Evolutionary conservation across 1,140 invertebrate genomes (phyloP).

Genomic region (Brachionus calyciflorus): DNA sequence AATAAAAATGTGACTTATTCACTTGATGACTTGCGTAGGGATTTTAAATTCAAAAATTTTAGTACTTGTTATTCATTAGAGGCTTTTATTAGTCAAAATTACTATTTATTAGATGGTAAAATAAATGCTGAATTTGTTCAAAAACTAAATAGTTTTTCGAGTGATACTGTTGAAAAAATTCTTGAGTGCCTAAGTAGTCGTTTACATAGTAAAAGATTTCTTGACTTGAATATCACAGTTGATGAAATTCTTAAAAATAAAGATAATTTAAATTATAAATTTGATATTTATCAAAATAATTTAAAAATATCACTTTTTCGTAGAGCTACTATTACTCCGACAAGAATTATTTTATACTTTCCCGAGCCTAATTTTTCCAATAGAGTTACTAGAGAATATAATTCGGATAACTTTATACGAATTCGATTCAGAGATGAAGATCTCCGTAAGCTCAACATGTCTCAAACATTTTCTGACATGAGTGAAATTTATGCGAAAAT

Average conservation of each 20-base stretch:
- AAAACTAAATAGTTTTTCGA: neutral
- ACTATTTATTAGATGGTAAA: neutral
- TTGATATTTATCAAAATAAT: neutral
- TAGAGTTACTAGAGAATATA: neutral
- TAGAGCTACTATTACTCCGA: neutral
- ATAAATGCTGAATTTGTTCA: neutral
- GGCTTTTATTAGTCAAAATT: constrained; percentile 28
- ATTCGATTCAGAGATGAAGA: constrained; percentile 23
- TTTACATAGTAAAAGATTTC: neutral
- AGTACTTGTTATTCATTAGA: neutral
- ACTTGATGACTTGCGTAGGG: neutral
- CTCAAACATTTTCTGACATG: neutral
- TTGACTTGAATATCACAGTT: neutral
- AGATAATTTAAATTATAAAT: neutral
- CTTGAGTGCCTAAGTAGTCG: neutral
- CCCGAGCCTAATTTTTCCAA: constrained; percentile 19
- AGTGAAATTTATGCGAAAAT: neutral
- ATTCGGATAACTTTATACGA: neutral
- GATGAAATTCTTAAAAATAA: neutral
- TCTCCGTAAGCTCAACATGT: neutral
- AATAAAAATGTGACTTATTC: neutral
- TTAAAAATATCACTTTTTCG: constrained; percentile 12
- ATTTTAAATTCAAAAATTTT: neutral
- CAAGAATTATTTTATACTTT: constrained; percentile 4
- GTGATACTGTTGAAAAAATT: neutral